Conservation (phyloP, 2,888 invertebrate species). For the Drosophila hamatofila region DNA sequence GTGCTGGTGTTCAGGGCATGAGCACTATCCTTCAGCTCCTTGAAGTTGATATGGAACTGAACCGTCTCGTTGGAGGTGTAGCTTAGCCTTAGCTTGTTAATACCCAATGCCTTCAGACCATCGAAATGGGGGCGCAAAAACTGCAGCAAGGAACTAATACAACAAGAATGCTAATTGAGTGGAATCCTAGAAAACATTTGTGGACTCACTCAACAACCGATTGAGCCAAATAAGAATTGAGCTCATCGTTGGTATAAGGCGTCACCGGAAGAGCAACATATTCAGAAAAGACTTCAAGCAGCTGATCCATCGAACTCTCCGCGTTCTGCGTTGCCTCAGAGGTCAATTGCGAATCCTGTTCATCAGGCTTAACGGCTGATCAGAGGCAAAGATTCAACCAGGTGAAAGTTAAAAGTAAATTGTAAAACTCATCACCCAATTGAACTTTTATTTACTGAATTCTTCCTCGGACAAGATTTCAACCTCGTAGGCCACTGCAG, state of each 20-base stretch:
- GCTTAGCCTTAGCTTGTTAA: slow-evolving; percentile 77
- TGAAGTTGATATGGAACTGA: slow-evolving; percentile 71
- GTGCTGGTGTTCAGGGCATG: slow-evolving; percentile 63
- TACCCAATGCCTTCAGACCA: slow-evolving; percentile 75
- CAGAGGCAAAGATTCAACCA: slow-evolving; percentile 14
- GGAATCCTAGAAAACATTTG: background rate
- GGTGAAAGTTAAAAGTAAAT: background rate
- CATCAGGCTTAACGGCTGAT: slow-evolving; percentile 57
- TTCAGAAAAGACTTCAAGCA: slow-evolving; percentile 82
- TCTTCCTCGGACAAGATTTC: slow-evolving; percentile 65
- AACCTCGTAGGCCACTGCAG: slow-evolving; percentile 65
- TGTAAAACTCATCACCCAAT: background rate
- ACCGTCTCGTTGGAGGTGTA: slow-evolving; percentile 78
- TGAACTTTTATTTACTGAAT: slow-evolving; percentile 55
- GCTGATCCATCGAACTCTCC: slow-evolving; percentile 62
- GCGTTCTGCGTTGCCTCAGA: slow-evolving; percentile 72
- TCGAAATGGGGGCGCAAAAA: slow-evolving; percentile 80
- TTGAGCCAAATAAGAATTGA: slow-evolving; percentile 65
- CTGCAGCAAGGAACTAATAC: slow-evolving; percentile 60
- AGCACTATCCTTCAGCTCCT: slow-evolving; percentile 66
- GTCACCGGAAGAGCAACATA: slow-evolving; percentile 79
- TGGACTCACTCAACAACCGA: slow-evolving; percentile 75
- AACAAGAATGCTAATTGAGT: too few relatives aligned
- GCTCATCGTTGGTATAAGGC: slow-evolving; percentile 79
- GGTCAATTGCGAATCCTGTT: slow-evolving; percentile 72